These are phyloP conservation scores for Drosophila varians DNA, from an alignment of 1,140 invertebrate species.

Conservation along the genomic window DNA sequence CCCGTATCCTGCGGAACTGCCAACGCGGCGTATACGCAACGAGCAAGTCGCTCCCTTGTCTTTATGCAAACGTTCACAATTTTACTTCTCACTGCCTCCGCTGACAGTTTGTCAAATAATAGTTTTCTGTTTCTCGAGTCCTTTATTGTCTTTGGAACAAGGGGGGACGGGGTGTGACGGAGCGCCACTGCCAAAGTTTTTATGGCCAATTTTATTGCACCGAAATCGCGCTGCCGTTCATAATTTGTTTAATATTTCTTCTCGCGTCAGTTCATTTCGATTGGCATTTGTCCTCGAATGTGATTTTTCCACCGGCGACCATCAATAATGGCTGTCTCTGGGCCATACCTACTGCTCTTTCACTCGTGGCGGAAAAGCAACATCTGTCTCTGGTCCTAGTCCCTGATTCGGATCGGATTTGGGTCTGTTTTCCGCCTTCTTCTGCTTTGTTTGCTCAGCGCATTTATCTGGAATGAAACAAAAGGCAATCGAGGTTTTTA, in stretches of 20 bases:
- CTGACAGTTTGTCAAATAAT: constrained; percentile 52
- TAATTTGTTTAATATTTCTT: constrained; percentile 40
- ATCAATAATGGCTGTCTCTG: constrained; percentile 57
- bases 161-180: constrained; percentile 8
- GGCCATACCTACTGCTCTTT: constrained; percentile 38
- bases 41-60: background rate
- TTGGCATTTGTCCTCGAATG: constrained; percentile 24
- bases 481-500: constrained; percentile 75
- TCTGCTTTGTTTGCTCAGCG: constrained; percentile 25
- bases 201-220: constrained; percentile 63
- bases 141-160: constrained; percentile 41
- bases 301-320: constrained; percentile 28
- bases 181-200: constrained; percentile 26
- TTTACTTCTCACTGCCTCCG: constrained; percentile 43
- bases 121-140: constrained; percentile 30
- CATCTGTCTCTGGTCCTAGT: constrained; percentile 50
- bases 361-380: constrained; percentile 22
- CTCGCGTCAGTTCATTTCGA: constrained; percentile 26
- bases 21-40: constrained; percentile 61
- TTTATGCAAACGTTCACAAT: constrained; percentile 56
- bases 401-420: constrained; percentile 31
- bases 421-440: constrained; percentile 16
- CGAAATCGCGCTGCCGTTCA: constrained; percentile 37
- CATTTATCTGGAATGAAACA: constrained; percentile 75
- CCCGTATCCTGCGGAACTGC: constrained; percentile 28